Conservation (phyloP, 1,140 invertebrate species). For the Bilobella aurantiaca region DNA sequence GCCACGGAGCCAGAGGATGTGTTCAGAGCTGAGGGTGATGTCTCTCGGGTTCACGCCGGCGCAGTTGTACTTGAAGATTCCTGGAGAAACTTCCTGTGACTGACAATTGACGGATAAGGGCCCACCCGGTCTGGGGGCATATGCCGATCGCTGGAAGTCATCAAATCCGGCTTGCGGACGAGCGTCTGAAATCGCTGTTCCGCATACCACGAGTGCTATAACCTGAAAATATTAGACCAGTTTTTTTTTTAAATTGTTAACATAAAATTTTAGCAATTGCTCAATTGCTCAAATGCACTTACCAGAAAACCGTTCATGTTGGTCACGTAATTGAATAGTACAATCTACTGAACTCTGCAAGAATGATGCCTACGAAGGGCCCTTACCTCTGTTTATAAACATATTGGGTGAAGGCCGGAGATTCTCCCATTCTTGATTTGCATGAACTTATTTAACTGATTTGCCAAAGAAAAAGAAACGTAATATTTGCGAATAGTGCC, state of each 20-base stretch:
- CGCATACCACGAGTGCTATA: neutral
- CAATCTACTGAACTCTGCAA: neutral
- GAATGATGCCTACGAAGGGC: neutral
- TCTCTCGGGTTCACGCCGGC: slow-evolving; percentile 15
- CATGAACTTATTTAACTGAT: neutral
- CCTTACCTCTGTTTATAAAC: neutral
- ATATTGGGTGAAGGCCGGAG: neutral
- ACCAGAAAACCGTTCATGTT: neutral
- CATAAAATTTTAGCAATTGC: too few species aligned
- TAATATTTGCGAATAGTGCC: neutral
- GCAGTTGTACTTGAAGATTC: slow-evolving; percentile 19
- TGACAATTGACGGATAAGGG: slow-evolving; percentile 16
- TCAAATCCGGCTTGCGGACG: slow-evolving; percentile 6
- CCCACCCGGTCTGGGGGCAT: neutral
- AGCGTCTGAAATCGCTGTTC: neutral
- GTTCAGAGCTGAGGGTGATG: slow-evolving; percentile 18
- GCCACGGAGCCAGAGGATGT: slow-evolving; percentile 23
- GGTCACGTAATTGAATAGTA: too few species aligned
- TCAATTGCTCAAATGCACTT: neutral
- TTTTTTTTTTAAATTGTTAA: too few species aligned
- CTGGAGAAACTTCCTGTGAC: slow-evolving; percentile 16
- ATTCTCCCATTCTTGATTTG: neutral
- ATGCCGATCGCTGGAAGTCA: neutral
- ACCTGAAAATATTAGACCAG: neutral
- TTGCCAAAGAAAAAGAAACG: neutral